Base-by-base conservation (phyloP, 1,140 invertebrate genomes). In the Apis dorsata region DNA sequence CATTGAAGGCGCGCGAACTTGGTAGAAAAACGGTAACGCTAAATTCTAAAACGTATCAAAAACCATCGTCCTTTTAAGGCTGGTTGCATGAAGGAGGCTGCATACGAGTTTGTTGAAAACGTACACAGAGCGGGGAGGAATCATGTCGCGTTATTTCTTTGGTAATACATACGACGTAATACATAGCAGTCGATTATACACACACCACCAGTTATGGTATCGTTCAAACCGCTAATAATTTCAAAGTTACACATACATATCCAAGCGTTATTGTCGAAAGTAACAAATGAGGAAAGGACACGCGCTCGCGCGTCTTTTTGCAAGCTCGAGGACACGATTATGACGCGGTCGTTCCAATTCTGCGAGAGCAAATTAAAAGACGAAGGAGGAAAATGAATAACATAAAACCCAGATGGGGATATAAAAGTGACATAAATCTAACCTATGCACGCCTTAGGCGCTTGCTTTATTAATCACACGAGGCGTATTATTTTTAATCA, bases 221-320 rank as follows among this genome's bases (percentile, higher is more conserved):
- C 65, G 73, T 66, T 65, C 62, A 44, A 68, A 75, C 28, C 63
- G 55, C 49, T 62, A 62, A 57, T n/a, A 28, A 57, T 55, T 8
- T 73, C 21, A n/a, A 63, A 73, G 24, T 73, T 59, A 34, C 59
- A 55, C 55, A 59, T 59, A 44, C 57, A 55, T 62, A 57, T 65
- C 63, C 85, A 86, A 79, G 65, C 59, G 74, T 86, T 87, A 86
- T 72, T 81, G 69, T 87, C 62, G 60, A 85, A 79, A 62, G 17
- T 65, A 66, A 63, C 59, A 81, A 80, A 72, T 66, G 63, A 72
- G 77, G 66, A 78, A 59, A 28, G 9, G 49, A 57, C 28, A n/a
- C 12, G n/a, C 28, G 21, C 10, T 28, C 65, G 17, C 21, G n/a
- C 13, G 17, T 11, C 15, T 21, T 66, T 44, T 44, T 44, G 49